Evolutionary conservation across 2,888 invertebrate genomes (phyloP), one percentile per base, ranked within the genome.

Genomic region (Drosophila heteroneura): DNA sequence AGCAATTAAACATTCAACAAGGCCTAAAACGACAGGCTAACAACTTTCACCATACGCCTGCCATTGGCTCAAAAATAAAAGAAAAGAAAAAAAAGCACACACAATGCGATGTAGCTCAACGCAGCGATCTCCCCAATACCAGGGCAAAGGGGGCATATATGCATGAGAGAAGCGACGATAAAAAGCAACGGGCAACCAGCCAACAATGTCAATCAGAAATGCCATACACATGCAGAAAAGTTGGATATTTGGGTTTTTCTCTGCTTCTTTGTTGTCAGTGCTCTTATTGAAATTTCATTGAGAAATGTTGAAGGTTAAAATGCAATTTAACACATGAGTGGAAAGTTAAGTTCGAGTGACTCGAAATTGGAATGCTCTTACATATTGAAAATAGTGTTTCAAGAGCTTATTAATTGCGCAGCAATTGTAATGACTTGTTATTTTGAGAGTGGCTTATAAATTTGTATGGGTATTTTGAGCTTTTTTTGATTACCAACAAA

Each of bases 261-360:
- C 22, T 12, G 22, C 22, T 44, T 32, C 47, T 33, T 22, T 53
- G 44, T 61, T 41, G 39, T 52, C 37, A 39, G 65, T 60, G 69
- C 53, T 67, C 56, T 60, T 70, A 47, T 57, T 62, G 73, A 77
- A 69, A 83, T 67, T 77, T 77, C 83, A 85, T 88, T 84, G 88
- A 85, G 73, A 73, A 87, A 87, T 85, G 76, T 49, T 84, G 88
- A 88, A 84, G 89, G 85, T 89, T 85, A 89, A 85, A 83, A 54
- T 83, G 85, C 83, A 88, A 88, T 85, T 85, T 83, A 72, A 66
- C 64, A 79, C 76, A 53, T 59, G 74, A 74, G 74, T 82, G 78
- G 86, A 81, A 85, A 81, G 67, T 28, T 68, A 78, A 78, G 44
- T 67, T 58, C 32, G 51, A 53, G 59, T 65, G 65, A 30, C 59